Evolutionary conservation across 2,888 invertebrate genomes (phyloP), one percentile per base, ranked within the genome.

Genomic region (Rotaria socialis): DNA sequence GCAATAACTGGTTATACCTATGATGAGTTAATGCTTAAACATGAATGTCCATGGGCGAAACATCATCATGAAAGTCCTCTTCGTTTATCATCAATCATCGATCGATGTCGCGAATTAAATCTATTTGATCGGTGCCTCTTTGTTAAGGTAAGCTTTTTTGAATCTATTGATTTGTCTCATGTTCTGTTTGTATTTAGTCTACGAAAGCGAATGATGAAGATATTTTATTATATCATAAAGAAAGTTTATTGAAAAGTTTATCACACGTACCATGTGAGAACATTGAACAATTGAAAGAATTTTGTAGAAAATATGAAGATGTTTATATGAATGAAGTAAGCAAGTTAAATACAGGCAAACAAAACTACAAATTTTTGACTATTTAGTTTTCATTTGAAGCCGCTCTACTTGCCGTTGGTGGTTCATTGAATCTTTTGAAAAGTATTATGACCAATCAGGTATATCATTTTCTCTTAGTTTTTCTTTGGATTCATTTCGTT

Each of bases 401-500:
- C 7, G 86, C 86, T 55, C 47, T 41, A 55, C 85, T 86, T 27
- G 86, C 86, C 8, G 7, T 86, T 43, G 86, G 86, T n/a, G 55
- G 56, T 47, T 86, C 75, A 47, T 75, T 86, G n/a, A 56, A 85
- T 41, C 85, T 86, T 22, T 27, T 86, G 19, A 85, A 86, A 27
- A n/a, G 75, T 14, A 75, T 86, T 11, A 86, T 86, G 86, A 67
- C 35, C 2, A 35, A 67, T 41, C 16, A 67, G 67, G 67, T 67
- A 19, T 10, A 60, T 58, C 14, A 19, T 24, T 55, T 58, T 67
- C 35, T 85, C 14, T 35, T 2, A 35, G 74, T 22, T 74, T 75
- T 86, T 87, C 87, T 87, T 56, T 87, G 88, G 85, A 50, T 86
- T 89, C 90, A n/a, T 89, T 94, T 94, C 89, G 94, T 16, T 41